A percentile compares a stretch with the other conserved stretches of the same genome.
These are phyloP conservation scores for Rugalucina vietnamica DNA, from an alignment of 2,888 invertebrate species.

Conservation along the genomic window DNA sequence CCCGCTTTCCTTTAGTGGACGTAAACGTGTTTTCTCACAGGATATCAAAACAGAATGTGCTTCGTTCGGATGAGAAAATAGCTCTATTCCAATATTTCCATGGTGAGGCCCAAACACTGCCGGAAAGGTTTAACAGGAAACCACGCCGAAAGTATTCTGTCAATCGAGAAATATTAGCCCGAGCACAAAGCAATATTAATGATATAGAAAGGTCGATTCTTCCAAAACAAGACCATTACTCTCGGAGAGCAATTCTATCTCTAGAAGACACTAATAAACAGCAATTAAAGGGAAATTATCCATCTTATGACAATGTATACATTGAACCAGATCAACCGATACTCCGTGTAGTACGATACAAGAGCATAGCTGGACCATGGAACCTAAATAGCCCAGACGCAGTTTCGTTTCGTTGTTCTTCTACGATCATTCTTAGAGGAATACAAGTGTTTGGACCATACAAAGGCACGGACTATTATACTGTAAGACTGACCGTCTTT, in stretches of 20 bases:
- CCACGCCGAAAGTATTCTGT: conserved; percentile 18
- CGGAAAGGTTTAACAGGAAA: conserved; percentile 22
- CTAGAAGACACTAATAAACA: not conserved
- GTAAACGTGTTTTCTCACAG: conserved; percentile 35
- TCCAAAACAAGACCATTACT: not conserved
- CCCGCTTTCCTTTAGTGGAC: conserved; percentile 49
- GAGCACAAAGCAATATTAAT: not conserved
- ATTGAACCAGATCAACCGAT: not conserved
- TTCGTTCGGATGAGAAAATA: conserved; percentile 49
- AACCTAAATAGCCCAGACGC: conserved; percentile 51
- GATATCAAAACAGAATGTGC: conserved; percentile 42
- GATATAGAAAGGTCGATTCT: not conserved
- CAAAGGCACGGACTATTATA: conserved; percentile 13
- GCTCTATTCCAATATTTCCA: conserved; percentile 51
- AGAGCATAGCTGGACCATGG: conserved; percentile 42
- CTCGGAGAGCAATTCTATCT: not conserved
- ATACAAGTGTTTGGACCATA: conserved; percentile 51
- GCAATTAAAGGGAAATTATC: no score
- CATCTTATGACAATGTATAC: not conserved
- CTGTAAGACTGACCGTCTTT: conserved; percentile 26
- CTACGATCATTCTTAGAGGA: conserved; percentile 36
- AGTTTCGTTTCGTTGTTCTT: conserved; percentile 51
- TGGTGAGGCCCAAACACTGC: conserved; percentile 34
- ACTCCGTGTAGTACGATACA: conserved; percentile 37
- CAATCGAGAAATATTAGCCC: not conserved